These are phyloP conservation scores for Tetranychus truncatus DNA, from an alignment of 2,888 invertebrate species.

Conservation along the genomic window DNA sequence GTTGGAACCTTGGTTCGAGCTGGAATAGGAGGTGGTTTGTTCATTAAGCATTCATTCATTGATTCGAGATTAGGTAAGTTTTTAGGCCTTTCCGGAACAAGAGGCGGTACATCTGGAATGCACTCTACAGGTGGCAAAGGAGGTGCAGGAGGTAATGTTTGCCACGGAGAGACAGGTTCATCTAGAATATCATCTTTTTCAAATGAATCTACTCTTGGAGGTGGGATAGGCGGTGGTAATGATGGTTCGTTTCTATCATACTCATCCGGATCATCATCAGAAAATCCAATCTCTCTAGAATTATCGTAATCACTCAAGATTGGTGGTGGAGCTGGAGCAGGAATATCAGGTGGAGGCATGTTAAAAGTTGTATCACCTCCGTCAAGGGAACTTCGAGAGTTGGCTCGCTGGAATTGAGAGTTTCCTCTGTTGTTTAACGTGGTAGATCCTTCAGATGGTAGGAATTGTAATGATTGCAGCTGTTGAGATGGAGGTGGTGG, in stretches of 20 bases:
- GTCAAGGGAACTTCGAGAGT: background rate
- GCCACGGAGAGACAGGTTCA: constrained; percentile 14
- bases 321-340: constrained; percentile 2
- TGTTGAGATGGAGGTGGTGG: constrained; percentile 17
- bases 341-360: constrained; percentile 8
- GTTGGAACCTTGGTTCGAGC: constrained; percentile 6
- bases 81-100: constrained; percentile 15
- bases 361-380: constrained; percentile 1
- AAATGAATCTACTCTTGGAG: constrained; percentile 21
- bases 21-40: constrained; percentile 18
- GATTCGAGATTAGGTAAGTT: background rate
- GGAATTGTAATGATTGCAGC: too few species aligned
- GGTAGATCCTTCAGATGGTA: background rate
- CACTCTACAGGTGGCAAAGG: constrained; percentile 18
- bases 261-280: constrained; percentile 1
- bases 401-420: too few species aligned
- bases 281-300: background rate
- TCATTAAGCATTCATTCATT: background rate
- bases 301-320: background rate
- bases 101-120: constrained; percentile 14
- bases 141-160: constrained; percentile 13
- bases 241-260: constrained; percentile 6
- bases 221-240: constrained; percentile 23
- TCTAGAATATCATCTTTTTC: constrained; percentile 12
- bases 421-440: background rate